A percentile compares a stretch with the other conserved stretches of the same genome.
Evolutionary conservation across 2,113 vertebrate species (phyloP).

Genomic region (Copsychus sechellarum): DNA sequence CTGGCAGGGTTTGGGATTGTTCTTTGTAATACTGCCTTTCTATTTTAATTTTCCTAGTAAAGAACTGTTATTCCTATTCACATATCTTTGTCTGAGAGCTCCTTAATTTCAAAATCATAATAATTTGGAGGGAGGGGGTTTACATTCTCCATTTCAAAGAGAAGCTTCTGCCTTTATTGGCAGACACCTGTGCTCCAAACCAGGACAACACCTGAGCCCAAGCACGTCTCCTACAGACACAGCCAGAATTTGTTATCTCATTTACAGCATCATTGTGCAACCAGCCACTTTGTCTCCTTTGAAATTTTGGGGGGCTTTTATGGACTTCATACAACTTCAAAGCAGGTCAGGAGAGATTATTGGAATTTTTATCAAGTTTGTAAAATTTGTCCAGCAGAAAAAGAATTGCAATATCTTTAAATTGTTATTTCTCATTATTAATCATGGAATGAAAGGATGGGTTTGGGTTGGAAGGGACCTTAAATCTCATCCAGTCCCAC

Average conservation of each 20-base stretch:
- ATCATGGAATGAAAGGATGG: neutral
- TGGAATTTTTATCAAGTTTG: neutral
- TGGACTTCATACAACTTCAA: neutral
- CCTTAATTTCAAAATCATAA: too few relatives aligned
- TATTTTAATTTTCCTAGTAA: too few relatives aligned
- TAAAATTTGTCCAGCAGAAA: neutral
- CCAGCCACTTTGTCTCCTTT: neutral
- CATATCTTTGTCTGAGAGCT: too few relatives aligned
- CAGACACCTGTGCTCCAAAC: too few relatives aligned
- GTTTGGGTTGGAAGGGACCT: neutral
- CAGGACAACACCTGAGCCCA: neutral
- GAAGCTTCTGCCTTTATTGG: too few relatives aligned
- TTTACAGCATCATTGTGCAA: neutral
- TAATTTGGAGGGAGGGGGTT: too few relatives aligned
- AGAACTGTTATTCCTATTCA: too few relatives aligned
- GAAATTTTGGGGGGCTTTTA: accelerated
- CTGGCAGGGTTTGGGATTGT: too few relatives aligned
- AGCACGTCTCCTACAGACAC: neutral
- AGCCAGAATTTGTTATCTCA: accelerated
- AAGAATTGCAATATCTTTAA: neutral
- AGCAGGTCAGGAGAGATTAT: accelerated
- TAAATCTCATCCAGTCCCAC: too few relatives aligned
- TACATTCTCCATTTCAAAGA: too few relatives aligned
- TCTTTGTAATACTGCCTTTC: too few relatives aligned
- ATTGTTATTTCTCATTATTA: neutral